These are phyloP conservation scores for Mylabris phalerata DNA, from an alignment of 1,140 invertebrate genomes.

Conservation along the genomic window DNA sequence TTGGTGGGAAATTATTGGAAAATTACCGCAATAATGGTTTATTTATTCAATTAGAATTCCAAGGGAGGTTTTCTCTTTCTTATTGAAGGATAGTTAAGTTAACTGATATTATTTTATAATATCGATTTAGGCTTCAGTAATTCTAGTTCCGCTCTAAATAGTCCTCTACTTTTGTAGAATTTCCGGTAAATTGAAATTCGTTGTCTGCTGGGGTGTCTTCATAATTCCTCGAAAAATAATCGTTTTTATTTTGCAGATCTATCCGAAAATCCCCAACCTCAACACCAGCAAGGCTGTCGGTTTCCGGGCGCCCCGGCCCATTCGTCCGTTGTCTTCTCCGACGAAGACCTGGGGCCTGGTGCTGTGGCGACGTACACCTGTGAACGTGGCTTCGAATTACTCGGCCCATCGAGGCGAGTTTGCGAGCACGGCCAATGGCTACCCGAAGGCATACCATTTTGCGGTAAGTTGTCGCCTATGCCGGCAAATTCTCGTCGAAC, in stretches of 20 bases:
- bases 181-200: neutral
- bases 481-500: too few species aligned
- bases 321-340: constrained; percentile 70
- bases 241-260: too few species aligned
- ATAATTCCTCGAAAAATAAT: too few species aligned
- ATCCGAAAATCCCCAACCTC: too few species aligned
- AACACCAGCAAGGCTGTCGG: constrained; percentile 50
- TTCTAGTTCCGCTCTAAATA: constrained; percentile 12
- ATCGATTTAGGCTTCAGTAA: constrained; percentile 9
- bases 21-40: too few species aligned
- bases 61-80: too few species aligned
- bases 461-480: constrained; percentile 62
- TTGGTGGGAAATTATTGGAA: too few species aligned
- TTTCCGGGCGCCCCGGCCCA: constrained; percentile 93
- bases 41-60: too few species aligned
- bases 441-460: constrained; percentile 90
- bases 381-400: constrained; percentile 83
- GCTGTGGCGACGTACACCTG: constrained; percentile 81
- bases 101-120: neutral
- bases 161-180: neutral
- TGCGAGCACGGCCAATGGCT: constrained; percentile 78
- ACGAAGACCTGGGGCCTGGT: constrained; percentile 55
- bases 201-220: neutral
- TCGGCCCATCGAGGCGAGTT: constrained; percentile 73
- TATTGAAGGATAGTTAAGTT: too few species aligned